phyloP scores from a whole-genome alignment of 2,888 invertebrate genomes.

The Caradrina clavipalpis region DNA sequence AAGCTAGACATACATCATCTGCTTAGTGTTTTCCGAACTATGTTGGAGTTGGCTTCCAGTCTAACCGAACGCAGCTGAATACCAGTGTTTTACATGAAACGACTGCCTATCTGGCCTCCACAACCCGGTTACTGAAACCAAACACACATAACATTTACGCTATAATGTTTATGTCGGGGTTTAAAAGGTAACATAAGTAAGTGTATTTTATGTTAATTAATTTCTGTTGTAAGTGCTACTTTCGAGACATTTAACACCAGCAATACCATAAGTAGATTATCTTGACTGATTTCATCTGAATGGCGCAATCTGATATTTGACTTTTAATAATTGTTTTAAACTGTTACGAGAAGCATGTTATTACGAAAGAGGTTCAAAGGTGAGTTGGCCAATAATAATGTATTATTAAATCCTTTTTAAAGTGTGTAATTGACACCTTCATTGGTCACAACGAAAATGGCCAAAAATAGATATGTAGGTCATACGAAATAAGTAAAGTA shows the following conservation, averaged over 20 bases:
- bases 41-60: too few species aligned
- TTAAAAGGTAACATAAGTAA: neutral
- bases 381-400: slow-evolving; percentile 29
- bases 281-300: slow-evolving; percentile 46
- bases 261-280: slow-evolving; percentile 29
- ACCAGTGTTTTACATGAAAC: too few species aligned
- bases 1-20: neutral
- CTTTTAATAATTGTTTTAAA: slow-evolving; percentile 42
- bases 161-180: neutral
- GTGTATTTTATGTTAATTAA: slow-evolving; percentile 6
- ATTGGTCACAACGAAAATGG: slow-evolving; percentile 8
- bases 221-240: slow-evolving; percentile 8
- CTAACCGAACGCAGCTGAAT: too few species aligned
- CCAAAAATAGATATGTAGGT: slow-evolving; percentile 1
- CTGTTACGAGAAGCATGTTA: slow-evolving; percentile 23
- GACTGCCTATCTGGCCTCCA: too few species aligned
- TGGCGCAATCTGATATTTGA: slow-evolving; percentile 49
- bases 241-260: slow-evolving; percentile 33
- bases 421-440: slow-evolving; percentile 9
- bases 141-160: neutral
- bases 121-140: too few species aligned
- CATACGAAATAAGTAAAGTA: neutral
- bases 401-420: slow-evolving; percentile 11
- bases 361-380: slow-evolving; percentile 51
- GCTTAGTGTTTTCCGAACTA: too few species aligned